phyloP scores from a whole-genome alignment of 2,888 invertebrate species.

The Eupsilia transversa region DNA sequence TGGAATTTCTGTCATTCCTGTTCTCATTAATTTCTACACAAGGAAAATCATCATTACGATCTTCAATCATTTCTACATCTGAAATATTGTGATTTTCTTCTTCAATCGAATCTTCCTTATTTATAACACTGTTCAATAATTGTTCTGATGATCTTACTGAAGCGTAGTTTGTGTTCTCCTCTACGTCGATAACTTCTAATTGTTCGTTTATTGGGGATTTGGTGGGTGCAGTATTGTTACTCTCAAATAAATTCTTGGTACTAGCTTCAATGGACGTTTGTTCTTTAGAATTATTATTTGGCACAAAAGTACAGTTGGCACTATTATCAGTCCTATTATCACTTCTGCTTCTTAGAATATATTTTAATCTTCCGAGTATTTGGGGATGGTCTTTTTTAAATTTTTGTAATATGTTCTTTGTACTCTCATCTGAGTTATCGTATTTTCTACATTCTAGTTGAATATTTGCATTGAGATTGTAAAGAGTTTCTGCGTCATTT shows the following conservation, averaged over 20 bases:
- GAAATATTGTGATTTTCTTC: slow-evolving; percentile 12
- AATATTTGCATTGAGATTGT: slow-evolving; percentile 81
- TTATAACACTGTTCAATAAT: slow-evolving; percentile 74
- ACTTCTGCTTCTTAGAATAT: slow-evolving; percentile 61
- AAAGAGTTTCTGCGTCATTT: slow-evolving; percentile 76
- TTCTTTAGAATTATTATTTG: slow-evolving; percentile 35
- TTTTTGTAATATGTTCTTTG: slow-evolving; percentile 72
- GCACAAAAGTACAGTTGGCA: slow-evolving; percentile 58
- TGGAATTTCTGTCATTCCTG: slow-evolving; percentile 4
- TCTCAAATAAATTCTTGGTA: slow-evolving; percentile 13
- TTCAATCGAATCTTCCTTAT: slow-evolving; percentile 45
- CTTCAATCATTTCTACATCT: slow-evolving; percentile 57
- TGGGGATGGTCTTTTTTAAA: slow-evolving; percentile 80
- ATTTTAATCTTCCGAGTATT: slow-evolving; percentile 76
- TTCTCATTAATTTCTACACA: slow-evolving; percentile 19
- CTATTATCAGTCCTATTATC: slow-evolving; percentile 66
- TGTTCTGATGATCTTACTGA: slow-evolving; percentile 74
- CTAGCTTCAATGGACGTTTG: slow-evolving; percentile 28
- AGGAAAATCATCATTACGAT: slow-evolving; percentile 18
- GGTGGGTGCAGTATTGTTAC: slow-evolving; percentile 6
- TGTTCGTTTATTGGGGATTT: slow-evolving; percentile 12
- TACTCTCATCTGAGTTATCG: slow-evolving; percentile 64
- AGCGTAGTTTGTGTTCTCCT: slow-evolving; percentile 56
- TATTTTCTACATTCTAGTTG: slow-evolving; percentile 76
- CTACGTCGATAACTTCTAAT: neutral